phyloP scores from a whole-genome alignment of 2,113 vertebrate genomes.

The Motacilla alba region DNA sequence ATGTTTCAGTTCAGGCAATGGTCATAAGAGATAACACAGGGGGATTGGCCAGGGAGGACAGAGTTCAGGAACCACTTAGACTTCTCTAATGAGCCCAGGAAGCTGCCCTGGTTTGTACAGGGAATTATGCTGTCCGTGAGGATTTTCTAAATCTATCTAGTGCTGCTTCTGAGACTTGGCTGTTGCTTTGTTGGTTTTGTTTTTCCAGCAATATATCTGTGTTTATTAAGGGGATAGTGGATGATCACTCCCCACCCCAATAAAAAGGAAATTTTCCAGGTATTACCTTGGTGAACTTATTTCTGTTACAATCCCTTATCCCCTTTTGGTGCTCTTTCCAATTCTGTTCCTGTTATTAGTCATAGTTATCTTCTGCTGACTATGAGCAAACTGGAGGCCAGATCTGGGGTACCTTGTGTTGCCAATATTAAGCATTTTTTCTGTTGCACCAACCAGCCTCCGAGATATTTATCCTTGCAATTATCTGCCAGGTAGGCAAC shows the following conservation, averaged over 20 bases:
- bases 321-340: neutral
- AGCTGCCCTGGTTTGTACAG: neutral
- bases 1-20: constrained; percentile 35
- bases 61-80: constrained; percentile 38
- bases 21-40: constrained; percentile 16
- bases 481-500: neutral
- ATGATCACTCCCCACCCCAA: neutral
- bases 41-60: constrained; percentile 32
- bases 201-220: neutral
- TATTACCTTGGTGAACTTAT: neutral
- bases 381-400: neutral
- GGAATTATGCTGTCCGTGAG: neutral
- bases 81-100: neutral
- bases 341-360: neutral
- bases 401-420: neutral
- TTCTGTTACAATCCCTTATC: neutral
- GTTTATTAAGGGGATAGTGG: neutral
- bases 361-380: neutral
- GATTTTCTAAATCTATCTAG: neutral
- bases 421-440: neutral
- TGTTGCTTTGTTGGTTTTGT: neutral
- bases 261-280: neutral
- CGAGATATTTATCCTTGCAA: neutral
- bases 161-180: neutral
- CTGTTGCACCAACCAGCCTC: neutral